A percentile compares a stretch with the other conserved stretches of the same genome.
Evolutionary conservation across 1,140 invertebrate genomes (phyloP).

Genomic region (Diabrotica undecimpunctata): DNA sequence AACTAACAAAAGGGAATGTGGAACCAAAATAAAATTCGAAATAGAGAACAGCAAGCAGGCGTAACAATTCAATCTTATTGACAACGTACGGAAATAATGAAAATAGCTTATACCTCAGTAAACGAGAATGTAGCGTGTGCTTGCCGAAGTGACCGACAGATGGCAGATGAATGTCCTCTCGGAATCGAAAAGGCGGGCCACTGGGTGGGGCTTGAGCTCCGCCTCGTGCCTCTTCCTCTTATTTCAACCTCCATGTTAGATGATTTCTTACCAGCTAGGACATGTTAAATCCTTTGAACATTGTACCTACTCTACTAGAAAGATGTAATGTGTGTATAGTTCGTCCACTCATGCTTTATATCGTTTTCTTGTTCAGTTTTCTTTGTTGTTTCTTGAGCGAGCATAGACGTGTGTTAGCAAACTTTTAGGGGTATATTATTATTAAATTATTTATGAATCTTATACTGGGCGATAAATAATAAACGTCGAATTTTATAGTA

Average conservation of each 20-base stretch:
- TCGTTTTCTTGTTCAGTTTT: conserved; percentile 27
- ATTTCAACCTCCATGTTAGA: conserved; percentile 44
- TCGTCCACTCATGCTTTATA: conserved; percentile 14
- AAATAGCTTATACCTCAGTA: conserved; percentile 43
- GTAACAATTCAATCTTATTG: conserved; percentile 37
- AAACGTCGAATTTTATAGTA: too few relatives aligned
- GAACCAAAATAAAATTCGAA: too few relatives aligned
- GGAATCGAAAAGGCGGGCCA: conserved; percentile 26
- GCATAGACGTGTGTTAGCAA: neutral
- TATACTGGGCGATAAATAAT: too few relatives aligned
- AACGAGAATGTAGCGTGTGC: too few relatives aligned
- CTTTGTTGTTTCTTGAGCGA: conserved; percentile 17
- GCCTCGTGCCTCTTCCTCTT: conserved; percentile 15
- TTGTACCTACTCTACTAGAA: conserved; percentile 27
- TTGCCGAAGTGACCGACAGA: conserved; percentile 31
- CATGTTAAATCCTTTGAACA: conserved; percentile 41
- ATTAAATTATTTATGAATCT: too few relatives aligned
- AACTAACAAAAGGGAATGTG: too few relatives aligned
- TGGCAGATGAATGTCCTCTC: conserved; percentile 34
- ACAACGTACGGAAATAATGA: conserved; percentile 42
- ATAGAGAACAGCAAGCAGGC: too few relatives aligned
- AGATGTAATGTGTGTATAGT: conserved; percentile 21
- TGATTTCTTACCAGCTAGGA: conserved; percentile 40
- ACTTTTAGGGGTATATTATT: neutral
- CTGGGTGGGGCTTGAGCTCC: conserved; percentile 34